Conservation (phyloP, 1,140 invertebrate genomes). For the Sitophilus oryzae region DNA sequence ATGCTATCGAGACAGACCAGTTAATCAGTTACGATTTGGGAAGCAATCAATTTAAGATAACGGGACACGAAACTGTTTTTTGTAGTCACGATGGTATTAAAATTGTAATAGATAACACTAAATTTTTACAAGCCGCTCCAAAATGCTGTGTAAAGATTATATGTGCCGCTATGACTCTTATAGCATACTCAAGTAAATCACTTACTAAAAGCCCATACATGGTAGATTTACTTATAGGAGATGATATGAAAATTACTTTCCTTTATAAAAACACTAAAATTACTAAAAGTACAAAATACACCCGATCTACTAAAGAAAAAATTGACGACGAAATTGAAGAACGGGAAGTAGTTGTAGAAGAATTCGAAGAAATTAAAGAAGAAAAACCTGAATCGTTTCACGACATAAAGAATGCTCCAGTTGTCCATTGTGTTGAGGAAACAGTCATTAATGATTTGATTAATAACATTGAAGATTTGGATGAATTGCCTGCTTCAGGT, state of each 20-base stretch:
- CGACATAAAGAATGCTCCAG: too few species aligned
- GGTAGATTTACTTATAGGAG: conserved; percentile 7
- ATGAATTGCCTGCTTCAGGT: conserved; percentile 6
- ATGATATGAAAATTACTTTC: conserved; percentile 26
- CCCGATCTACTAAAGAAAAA: background rate
- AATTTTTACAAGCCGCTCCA: conserved; percentile 15
- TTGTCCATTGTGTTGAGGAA: conserved; percentile 17
- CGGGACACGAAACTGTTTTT: conserved; percentile 27
- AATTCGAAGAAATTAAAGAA: too few species aligned
- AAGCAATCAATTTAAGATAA: conserved; percentile 21
- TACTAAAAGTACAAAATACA: background rate
- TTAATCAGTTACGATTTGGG: conserved; percentile 26
- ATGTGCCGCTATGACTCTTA: conserved; percentile 18
- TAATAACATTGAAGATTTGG: background rate
- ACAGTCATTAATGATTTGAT: conserved; percentile 5
- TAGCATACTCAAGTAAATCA: conserved; percentile 15
- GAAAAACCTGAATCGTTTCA: too few species aligned
- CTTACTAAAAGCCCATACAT: conserved; percentile 10
- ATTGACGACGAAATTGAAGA: background rate
- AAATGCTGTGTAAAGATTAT: conserved; percentile 24
- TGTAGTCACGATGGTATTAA: conserved; percentile 30
- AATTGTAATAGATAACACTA: conserved; percentile 29
- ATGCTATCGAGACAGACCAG: conserved; percentile 1
- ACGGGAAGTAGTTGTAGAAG: too few species aligned
- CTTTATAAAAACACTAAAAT: background rate